These are phyloP conservation scores for Cinclus cinclus DNA, from an alignment of 2,113 vertebrate genomes.

Conservation along the genomic window DNA sequence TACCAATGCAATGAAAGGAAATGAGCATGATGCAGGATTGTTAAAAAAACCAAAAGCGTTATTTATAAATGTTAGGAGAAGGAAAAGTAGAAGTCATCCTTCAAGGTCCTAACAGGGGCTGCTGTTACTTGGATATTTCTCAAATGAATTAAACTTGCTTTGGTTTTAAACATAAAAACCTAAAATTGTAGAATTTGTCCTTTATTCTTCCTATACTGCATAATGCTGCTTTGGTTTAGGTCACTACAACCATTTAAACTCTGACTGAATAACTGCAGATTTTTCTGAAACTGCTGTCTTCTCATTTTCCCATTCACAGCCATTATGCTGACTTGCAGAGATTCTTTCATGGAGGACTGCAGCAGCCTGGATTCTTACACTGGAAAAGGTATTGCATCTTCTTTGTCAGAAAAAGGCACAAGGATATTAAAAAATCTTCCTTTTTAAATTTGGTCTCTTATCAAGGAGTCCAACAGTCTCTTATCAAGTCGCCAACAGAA, in stretches of 20 bases:
- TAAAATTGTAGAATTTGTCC: background rate
- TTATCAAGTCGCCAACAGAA: background rate
- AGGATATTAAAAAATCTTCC: background rate
- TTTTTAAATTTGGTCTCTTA: background rate
- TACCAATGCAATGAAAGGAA: background rate
- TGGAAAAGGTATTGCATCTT: background rate
- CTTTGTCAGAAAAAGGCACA: background rate
- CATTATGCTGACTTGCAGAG: background rate
- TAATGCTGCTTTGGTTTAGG: background rate
- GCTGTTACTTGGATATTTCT: background rate
- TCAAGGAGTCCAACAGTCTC: background rate
- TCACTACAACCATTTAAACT: background rate
- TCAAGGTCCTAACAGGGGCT: background rate
- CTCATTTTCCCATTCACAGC: background rate
- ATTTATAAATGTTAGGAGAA: background rate
- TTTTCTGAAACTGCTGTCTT: background rate
- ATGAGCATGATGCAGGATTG: background rate
- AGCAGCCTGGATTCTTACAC: background rate
- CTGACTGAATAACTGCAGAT: background rate
- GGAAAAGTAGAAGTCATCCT: background rate
- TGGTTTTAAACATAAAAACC: background rate
- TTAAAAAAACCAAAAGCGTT: background rate
- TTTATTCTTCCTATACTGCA: background rate
- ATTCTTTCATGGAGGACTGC: background rate
- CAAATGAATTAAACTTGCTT: background rate